phyloP scores from a whole-genome alignment of 2,113 vertebrate species.

The Theristicus caerulescens region DNA sequence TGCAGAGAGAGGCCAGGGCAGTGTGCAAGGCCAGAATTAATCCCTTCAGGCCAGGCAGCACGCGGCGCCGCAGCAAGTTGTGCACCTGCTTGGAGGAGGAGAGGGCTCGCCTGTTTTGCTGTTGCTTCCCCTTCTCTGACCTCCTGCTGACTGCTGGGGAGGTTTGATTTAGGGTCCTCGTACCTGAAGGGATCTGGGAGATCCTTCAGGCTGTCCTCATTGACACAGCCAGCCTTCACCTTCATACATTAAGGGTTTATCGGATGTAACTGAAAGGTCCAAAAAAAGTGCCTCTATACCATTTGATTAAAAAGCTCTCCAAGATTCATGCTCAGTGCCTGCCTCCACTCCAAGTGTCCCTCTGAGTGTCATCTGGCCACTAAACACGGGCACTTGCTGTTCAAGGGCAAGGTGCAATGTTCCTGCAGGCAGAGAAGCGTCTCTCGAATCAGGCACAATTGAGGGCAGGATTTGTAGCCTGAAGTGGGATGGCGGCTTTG shows the following conservation, averaged over 20 bases:
- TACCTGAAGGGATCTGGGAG: not conserved
- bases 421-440: rapidly evolving
- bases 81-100: not conserved
- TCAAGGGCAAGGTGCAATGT: not conserved
- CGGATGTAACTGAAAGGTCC: not conserved
- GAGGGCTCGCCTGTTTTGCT: not conserved
- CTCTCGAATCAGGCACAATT: rapidly evolving
- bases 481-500: not conserved
- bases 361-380: not conserved
- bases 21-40: not conserved
- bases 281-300: not conserved
- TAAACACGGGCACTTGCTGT: not conserved
- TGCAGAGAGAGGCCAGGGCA: not conserved
- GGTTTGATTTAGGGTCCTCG: not conserved
- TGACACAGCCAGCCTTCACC: rapidly evolving
- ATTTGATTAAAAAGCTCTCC: not conserved
- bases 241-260: not conserved
- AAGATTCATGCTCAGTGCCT: not conserved
- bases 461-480: not conserved
- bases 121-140: not conserved
- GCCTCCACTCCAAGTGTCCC: not conserved
- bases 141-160: not conserved
- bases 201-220: not conserved
- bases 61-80: rapidly evolving
- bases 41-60: not conserved